Percentiles rank a stretch among this genome's conserved stretches.
phyloP scores from a whole-genome alignment of 92 coral and sea anemone species.

The Parazoanthus atlanticus region DNA sequence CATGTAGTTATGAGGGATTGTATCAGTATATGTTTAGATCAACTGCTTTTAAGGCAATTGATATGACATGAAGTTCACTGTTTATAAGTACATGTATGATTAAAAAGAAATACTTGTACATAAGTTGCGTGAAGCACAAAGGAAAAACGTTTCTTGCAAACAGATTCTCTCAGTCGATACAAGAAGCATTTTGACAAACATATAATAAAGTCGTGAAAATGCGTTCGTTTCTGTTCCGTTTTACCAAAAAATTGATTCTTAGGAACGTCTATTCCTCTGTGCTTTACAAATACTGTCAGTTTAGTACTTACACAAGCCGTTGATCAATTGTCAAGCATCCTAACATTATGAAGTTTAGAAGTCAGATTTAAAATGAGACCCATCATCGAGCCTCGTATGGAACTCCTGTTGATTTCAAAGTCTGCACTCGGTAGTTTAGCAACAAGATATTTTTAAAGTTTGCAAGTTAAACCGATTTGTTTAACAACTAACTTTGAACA shows the following conservation, averaged over 20 bases:
- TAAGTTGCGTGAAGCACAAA: not conserved
- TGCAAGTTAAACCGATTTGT: not conserved
- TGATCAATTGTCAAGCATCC: not conserved
- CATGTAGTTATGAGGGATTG: too few relatives aligned
- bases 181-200: not conserved
- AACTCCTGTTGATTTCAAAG: conserved; percentile 35
- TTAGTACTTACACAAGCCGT: conserved; percentile 28
- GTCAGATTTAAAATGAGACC: not conserved
- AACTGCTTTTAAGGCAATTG: not conserved
- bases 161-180: not conserved
- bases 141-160: conserved; percentile 5
- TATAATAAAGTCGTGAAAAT: not conserved
- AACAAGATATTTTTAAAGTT: not conserved
- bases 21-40: not conserved
- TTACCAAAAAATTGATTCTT: not conserved
- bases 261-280: not conserved
- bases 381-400: conserved; percentile 30
- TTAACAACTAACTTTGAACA: not conserved
- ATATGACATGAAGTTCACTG: not conserved
- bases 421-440: not conserved
- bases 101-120: not conserved
- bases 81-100: too few relatives aligned
- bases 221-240: not conserved
- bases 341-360: not conserved
- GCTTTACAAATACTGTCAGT: not conserved